These are phyloP conservation scores for Pseudopodoces humilis DNA, from an alignment of 2,113 vertebrate genomes.

Conservation along the genomic window DNA sequence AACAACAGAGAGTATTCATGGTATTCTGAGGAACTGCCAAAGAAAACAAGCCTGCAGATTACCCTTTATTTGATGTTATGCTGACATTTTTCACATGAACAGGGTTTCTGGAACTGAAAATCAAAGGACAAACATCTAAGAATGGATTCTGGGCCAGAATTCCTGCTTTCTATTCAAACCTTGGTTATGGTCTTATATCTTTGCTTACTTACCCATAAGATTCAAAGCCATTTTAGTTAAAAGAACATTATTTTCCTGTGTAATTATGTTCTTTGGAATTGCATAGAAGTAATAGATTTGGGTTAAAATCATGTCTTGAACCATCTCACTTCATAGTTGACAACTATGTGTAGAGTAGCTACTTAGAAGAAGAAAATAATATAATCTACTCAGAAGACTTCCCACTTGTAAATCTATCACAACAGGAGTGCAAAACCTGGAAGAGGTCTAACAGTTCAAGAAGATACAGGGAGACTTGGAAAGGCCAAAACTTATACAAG, in stretches of 20 bases:
- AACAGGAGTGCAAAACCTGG: neutral
- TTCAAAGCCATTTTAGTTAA: neutral
- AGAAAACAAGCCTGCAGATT: neutral
- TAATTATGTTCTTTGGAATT: neutral
- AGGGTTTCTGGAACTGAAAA: neutral
- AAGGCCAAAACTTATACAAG: neutral
- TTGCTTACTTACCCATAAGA: neutral
- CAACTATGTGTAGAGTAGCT: neutral
- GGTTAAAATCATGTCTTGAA: neutral
- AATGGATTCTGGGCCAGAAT: neutral
- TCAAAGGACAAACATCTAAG: neutral
- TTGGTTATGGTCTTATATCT: neutral
- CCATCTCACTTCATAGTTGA: neutral
- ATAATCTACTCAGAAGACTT: neutral
- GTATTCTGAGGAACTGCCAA: constrained; percentile 16
- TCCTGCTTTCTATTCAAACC: neutral
- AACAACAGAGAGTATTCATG: neutral
- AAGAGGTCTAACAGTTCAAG: neutral
- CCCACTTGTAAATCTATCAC: neutral
- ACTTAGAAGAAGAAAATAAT: neutral
- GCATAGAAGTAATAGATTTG: neutral
- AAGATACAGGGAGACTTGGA: neutral
- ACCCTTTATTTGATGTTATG: neutral
- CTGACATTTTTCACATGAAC: constrained; percentile 7
- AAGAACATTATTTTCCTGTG: neutral